Conservation (phyloP, 2,888 invertebrate species). For the Heteromurus nitidus region DNA sequence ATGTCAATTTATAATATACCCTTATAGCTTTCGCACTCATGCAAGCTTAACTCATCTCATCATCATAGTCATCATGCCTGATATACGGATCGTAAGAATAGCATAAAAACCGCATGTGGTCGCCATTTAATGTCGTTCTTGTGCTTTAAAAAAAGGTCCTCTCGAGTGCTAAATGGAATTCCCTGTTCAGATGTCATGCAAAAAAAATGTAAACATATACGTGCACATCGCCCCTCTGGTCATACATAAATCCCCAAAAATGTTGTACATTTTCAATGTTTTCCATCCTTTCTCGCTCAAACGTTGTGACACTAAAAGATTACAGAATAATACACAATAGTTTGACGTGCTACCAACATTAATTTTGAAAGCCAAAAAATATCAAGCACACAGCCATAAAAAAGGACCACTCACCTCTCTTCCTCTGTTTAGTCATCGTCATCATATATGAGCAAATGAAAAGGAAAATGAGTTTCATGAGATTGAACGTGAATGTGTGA, state of each 20-base stretch:
- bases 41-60: slow-evolving; percentile 59
- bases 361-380: slow-evolving; percentile 20
- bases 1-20: slow-evolving; percentile 47
- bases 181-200: not conserved
- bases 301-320: not conserved
- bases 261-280: slow-evolving; percentile 6
- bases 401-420: not conserved
- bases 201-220: not conserved
- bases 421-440: not conserved
- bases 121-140: slow-evolving; percentile 56
- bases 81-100: slow-evolving; percentile 35
- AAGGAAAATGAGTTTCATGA: too few species aligned
- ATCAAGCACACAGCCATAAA: not conserved
- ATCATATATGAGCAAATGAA: too few species aligned
- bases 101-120: slow-evolving; percentile 52
- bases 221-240: not conserved
- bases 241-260: not conserved
- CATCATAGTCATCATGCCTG: slow-evolving; percentile 43
- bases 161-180: slow-evolving; percentile 4
- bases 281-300: not conserved
- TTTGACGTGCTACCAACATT: slow-evolving; percentile 8
- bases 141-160: slow-evolving; percentile 8
- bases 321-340: not conserved
- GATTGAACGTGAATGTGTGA: too few species aligned
- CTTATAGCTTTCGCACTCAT: slow-evolving; percentile 23